Evolutionary conservation across 2,888 invertebrate species (phyloP).

Genomic region (Pterobdella sp.): DNA sequence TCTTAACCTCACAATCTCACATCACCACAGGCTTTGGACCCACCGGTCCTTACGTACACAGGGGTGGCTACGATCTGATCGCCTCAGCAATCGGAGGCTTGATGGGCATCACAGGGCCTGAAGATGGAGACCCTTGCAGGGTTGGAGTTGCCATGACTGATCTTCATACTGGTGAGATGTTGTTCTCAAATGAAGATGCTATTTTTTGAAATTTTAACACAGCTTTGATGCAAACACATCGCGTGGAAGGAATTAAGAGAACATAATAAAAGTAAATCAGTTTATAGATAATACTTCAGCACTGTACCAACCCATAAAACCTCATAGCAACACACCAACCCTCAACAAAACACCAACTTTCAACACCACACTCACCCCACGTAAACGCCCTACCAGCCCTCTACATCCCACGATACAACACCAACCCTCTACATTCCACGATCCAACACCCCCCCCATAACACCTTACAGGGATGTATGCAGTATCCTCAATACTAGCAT

Average conservation of each 20-base stretch:
- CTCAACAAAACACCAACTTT: background rate
- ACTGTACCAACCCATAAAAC: background rate
- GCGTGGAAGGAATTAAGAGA: too few relatives aligned
- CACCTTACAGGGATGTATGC: slow-evolving; percentile 62
- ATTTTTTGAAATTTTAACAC: too few relatives aligned
- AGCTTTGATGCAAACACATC: too few relatives aligned
- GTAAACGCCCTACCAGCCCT: background rate
- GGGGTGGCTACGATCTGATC: slow-evolving; percentile 93
- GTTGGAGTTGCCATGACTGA: slow-evolving; percentile 88
- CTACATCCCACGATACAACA: background rate
- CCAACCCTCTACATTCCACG: background rate
- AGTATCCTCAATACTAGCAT: slow-evolving; percentile 86
- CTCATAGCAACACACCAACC: background rate
- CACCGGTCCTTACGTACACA: slow-evolving; percentile 71
- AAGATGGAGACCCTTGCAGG: slow-evolving; percentile 55
- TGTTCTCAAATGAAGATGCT: background rate
- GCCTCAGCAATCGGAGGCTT: slow-evolving; percentile 86
- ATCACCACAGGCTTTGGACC: slow-evolving; percentile 65
- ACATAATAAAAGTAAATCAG: too few relatives aligned
- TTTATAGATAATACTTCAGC: background rate
- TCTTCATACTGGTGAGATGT: slow-evolving; percentile 71
- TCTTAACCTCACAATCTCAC: too few relatives aligned
- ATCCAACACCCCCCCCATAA: background rate
- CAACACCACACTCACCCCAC: background rate
- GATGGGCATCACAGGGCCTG: slow-evolving; percentile 77